These are phyloP conservation scores for Takifugu bimaculatus DNA, from an alignment of 2,113 vertebrate species.

Conservation along the genomic window DNA sequence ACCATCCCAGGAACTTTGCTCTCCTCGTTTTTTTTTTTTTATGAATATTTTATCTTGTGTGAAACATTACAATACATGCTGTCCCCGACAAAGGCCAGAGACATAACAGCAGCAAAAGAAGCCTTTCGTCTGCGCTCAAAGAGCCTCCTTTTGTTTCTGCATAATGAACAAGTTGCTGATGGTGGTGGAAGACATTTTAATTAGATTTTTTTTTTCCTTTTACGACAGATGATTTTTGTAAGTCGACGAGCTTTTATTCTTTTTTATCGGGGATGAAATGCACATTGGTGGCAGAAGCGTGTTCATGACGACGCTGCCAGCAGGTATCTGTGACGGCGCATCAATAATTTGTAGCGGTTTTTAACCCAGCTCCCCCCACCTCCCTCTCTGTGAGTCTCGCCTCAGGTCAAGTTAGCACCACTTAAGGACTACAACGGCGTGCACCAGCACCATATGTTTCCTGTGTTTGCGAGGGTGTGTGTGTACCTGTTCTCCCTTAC, in stretches of 20 bases:
- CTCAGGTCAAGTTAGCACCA: constrained; percentile 73
- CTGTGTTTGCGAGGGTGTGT: constrained; percentile 20
- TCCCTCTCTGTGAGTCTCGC: constrained; percentile 57
- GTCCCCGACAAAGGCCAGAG: constrained; percentile 60
- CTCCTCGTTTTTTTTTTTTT: constrained; percentile 83
- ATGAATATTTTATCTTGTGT: constrained; percentile 88
- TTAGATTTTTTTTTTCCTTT: constrained; percentile 31
- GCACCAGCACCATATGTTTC: constrained; percentile 67
- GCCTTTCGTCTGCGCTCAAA: constrained; percentile 1
- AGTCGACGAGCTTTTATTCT: constrained; percentile 48
- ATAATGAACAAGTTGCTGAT: constrained; percentile 61
- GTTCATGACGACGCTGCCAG: constrained; percentile 33
- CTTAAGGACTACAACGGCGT: constrained; percentile 68
- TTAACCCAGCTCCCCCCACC: constrained; percentile 27
- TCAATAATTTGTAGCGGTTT: constrained; percentile 71
- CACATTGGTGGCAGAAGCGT: constrained; percentile 5
- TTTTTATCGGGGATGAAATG: constrained; percentile 2
- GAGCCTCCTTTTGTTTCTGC: constrained; percentile 56
- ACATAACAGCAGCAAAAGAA: constrained; percentile 22
- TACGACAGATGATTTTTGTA: constrained; percentile 40
- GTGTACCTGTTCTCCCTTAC: constrained; percentile 45
- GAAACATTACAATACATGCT: constrained; percentile 81
- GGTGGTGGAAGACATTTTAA: constrained; percentile 58
- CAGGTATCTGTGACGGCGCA: constrained; percentile 62
- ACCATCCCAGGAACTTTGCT: constrained; percentile 80